Evolutionary conservation across 2,797 vertebrate species (phyloP).

Genomic region (Xiphorhynchus erythropygius): DNA sequence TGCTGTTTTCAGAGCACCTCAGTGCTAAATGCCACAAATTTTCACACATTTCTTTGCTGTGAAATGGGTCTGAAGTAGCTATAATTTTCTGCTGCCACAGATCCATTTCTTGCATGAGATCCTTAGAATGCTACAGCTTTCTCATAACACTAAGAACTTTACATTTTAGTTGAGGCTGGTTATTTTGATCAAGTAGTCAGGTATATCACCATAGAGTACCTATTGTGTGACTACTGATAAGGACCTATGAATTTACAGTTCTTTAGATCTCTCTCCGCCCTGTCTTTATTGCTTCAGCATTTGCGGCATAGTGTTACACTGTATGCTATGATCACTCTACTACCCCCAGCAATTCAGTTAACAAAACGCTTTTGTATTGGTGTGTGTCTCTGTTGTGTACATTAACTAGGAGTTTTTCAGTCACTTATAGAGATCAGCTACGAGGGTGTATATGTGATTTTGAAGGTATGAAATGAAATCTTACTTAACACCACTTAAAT

Average conservation of each 20-base stretch:
- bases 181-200: not conserved
- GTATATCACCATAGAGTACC: not conserved
- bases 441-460: not conserved
- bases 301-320: not conserved
- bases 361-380: not conserved
- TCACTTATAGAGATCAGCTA: not conserved
- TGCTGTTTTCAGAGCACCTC: conserved; percentile 9
- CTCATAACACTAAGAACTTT: not conserved
- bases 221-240: conserved; percentile 20
- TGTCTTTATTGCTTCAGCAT: not conserved
- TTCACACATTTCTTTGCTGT: conserved; percentile 8
- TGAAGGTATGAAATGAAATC: not conserved
- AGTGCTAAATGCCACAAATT: not conserved
- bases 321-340: not conserved
- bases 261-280: not conserved
- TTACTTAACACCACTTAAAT: not conserved
- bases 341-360: not conserved
- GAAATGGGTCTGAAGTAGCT: conserved; percentile 5
- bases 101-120: conserved; percentile 37
- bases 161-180: not conserved
- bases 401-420: not conserved
- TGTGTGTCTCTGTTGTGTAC: not conserved
- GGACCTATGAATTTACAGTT: not conserved
- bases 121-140: not conserved
- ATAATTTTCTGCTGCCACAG: conserved; percentile 4